Conservation (phyloP, 1,140 invertebrate species). For the Leptinotarsa defecta region DNA sequence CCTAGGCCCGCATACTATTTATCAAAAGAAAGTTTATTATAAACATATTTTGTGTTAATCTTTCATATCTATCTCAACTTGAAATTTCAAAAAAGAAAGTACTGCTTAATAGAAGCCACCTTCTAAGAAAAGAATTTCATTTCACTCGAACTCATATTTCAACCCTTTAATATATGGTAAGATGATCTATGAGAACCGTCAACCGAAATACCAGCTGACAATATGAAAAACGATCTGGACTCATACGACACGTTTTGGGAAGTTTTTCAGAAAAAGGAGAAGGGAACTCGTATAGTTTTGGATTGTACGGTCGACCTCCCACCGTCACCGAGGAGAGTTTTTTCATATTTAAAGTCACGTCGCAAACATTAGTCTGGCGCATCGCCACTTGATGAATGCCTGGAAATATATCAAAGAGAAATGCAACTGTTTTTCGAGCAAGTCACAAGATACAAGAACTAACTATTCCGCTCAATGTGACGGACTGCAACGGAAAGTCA, state of each 20-base stretch:
- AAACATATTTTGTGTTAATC: too few species aligned
- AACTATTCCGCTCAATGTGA: too few species aligned
- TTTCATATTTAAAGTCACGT: slow-evolving; percentile 3
- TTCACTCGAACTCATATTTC: too few species aligned
- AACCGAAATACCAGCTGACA: neutral
- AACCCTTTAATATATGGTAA: neutral
- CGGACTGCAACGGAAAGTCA: too few species aligned
- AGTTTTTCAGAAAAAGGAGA: neutral
- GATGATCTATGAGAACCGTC: slow-evolving; percentile 2
- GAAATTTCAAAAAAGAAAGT: too few species aligned
- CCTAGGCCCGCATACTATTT: too few species aligned
- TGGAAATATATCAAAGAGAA: neutral
- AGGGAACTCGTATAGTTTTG: neutral
- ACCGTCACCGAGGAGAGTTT: neutral
- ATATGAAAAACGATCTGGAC: neutral
- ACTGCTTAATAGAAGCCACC: too few species aligned
- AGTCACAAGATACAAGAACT: too few species aligned
- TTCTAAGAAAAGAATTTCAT: too few species aligned
- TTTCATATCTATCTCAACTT: too few species aligned
- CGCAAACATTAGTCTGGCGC: slow-evolving; percentile 4
- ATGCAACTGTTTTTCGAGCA: neutral
- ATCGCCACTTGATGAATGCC: neutral
- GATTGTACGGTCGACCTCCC: neutral
- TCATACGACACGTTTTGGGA: neutral
- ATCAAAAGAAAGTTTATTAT: too few species aligned